A percentile compares a stretch with the other conserved stretches of the same genome.
These are phyloP conservation scores for Ametastegia equiseti DNA, from an alignment of 2,888 invertebrate species.

Conservation along the genomic window DNA sequence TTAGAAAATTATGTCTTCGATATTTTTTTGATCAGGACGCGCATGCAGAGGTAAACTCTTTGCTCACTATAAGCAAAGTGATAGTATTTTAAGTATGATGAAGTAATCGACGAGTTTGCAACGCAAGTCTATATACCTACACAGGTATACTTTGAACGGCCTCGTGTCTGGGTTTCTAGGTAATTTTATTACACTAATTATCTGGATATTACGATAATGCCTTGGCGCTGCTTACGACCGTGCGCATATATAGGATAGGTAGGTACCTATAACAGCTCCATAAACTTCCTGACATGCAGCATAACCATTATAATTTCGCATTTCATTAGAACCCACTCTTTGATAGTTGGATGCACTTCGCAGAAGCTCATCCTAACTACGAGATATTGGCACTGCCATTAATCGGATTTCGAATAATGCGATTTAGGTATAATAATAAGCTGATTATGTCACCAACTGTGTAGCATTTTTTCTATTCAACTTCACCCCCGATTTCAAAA, in stretches of 20 bases:
- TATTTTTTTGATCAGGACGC: no score
- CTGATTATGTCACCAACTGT: no score
- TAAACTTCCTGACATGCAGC: slow-evolving; percentile 5
- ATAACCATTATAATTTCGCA: not conserved
- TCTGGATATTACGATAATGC: slow-evolving; percentile 3
- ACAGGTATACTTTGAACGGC: not conserved
- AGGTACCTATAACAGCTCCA: slow-evolving; percentile 5
- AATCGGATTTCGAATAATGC: not conserved
- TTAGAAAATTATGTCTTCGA: no score
- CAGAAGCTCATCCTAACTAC: not conserved
- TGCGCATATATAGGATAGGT: no score
- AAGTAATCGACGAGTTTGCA: not conserved
- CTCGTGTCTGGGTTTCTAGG: not conserved
- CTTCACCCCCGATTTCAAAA: no score
- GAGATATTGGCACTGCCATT: not conserved
- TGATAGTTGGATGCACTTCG: slow-evolving; percentile 7
- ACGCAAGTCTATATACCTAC: no score
- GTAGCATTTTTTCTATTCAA: no score
- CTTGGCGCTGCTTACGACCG: slow-evolving; percentile 2
- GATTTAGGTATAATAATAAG: no score
- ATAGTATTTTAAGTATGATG: not conserved
- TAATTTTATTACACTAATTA: slow-evolving; percentile 4
- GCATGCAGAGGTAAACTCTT: no score
- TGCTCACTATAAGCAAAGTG: not conserved
- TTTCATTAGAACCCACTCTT: slow-evolving; percentile 21